Base-by-base conservation (phyloP, 1,140 invertebrate species). In the Leptonema lineaticorne region DNA sequence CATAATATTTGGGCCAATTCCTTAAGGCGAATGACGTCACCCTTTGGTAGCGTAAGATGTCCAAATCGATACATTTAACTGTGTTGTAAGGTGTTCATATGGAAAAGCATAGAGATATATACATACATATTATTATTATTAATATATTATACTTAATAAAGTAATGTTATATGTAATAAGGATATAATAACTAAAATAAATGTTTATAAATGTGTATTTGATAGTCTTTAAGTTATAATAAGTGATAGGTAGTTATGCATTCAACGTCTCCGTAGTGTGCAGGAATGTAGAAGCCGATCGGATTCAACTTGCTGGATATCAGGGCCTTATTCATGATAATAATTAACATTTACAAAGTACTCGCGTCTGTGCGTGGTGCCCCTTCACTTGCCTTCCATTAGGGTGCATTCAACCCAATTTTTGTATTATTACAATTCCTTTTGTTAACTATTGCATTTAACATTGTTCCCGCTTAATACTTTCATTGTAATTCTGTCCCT, bases 291-390 rank as follows among this genome's bases (percentile, higher is more conserved):
- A 59, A 57, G 37, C 63, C 57, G 37, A 24, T 18, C 33, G 46
- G 63, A 33, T 63, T 58, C 20, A 20, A 41, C 48, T 65, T 46
- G 64, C 45, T 45, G 57, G 69, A 63, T 64, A 28, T 65, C 69
- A 70, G 69, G 69, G 69, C 69, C 69, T 70, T 70, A 70, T 70
- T 53, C 62, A 66, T 62, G 69, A 70, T 70, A 70, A 70, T 70
- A 70, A 70, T 67, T 66, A 66, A 63, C 58, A 29, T 48, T 63
- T 63, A 62, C 69, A 70, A 62, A 68, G 67, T 68, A 62, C 45
- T 68, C 59, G 58, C 67, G 11, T 30, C 50, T 57, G 28, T 57
- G 46, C 57, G 67, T 20, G 37, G 67, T 62, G 57, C 67, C 59
- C 67, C 67, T 58, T 68, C 56, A 53, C 67, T 68, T 71, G 63